Base-by-base conservation (phyloP, 2,797 vertebrate genomes). In the Macropodus opercularis region DNA sequence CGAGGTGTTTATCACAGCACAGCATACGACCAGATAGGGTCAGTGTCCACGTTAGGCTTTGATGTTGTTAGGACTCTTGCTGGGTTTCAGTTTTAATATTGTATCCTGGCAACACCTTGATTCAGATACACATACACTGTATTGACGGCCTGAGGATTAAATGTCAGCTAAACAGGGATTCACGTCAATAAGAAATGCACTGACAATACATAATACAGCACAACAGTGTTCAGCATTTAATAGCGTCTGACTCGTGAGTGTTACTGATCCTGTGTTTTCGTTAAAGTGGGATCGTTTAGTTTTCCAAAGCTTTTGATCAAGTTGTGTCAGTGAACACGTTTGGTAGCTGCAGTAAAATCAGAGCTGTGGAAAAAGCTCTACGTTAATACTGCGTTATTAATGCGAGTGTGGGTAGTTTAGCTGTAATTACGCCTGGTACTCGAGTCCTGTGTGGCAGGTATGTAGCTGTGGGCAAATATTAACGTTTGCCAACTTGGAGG, bases 401-500 rank as follows among this genome's bases (percentile, higher is more conserved):
- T 55, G 15, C 21, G 18, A 61, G 6, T 55, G 8, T 62, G 52
- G 58, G n/a, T 56, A 40, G 43, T 29, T 36, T 39, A 47, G 36
- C 38, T 57, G 39, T 29, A 60, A 53, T 74, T 73, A 55, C 56
- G 53, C 53, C 35, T 19, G 13, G 17, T 31, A 27, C 17, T 24
- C 54, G n/a, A 38, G 31, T 8, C 43, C 38, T 69, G 77, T 54
- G 69, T 75, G 62, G 2, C 32, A 62, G 31, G 32, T 36, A 27
- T 50, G 72, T 1, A 17, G 59, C 59, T 42, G 22, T 52, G 61
- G 48, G 67, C 50, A 74, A 77, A 88, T 79, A 79, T 80, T 65
- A 73, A 53, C 69, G 61, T 53, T 53, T 13, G 23, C 60, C 36
- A 32, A 40, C 24, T 23, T 8, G 26, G 11, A 52, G 39, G 54